Conservation (phyloP, 2,113 vertebrate genomes). For the Forbesichthys agassizii region DNA sequence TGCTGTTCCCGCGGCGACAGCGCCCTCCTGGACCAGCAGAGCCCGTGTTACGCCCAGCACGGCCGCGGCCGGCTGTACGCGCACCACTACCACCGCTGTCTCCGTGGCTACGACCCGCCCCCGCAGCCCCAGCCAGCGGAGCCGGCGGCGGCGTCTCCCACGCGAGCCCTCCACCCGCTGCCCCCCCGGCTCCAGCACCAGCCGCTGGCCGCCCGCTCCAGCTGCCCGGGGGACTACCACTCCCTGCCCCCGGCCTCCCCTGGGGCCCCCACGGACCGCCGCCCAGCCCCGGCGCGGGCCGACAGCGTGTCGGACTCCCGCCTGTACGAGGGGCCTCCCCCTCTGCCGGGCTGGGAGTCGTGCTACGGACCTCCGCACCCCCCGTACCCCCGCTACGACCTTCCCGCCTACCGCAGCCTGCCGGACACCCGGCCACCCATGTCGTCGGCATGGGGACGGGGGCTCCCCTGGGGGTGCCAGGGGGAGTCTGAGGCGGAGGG, state of each 20-base stretch:
- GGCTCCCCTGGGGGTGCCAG: conserved; percentile 61
- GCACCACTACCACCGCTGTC: conserved; percentile 70
- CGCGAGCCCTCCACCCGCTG: conserved; percentile 82
- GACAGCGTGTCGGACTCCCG: conserved; percentile 91
- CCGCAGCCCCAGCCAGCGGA: conserved; percentile 76
- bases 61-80: conserved; percentile 70
- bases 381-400: conserved; percentile 79
- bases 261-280: conserved; percentile 80
- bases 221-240: conserved; percentile 88
- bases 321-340: conserved; percentile 85
- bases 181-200: conserved; percentile 87
- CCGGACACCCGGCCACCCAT: conserved; percentile 84
- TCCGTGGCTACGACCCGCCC: conserved; percentile 72
- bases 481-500: conserved; percentile 51
- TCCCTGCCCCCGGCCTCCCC: conserved; percentile 67
- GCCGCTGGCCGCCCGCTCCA: conserved; percentile 78
- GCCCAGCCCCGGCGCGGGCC: conserved; percentile 82
- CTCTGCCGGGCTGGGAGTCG: conserved; percentile 80
- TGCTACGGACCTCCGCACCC: conserved; percentile 83
- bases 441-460: conserved; percentile 74
- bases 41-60: conserved; percentile 78
- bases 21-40: conserved; percentile 78
- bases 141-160: conserved; percentile 82
- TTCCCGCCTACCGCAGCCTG: conserved; percentile 86
- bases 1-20: conserved; percentile 78